These are phyloP conservation scores for Aurelia sp. DNA, from an alignment of 30 jellyfish, hydroid and myxozoan species.

Conservation along the genomic window DNA sequence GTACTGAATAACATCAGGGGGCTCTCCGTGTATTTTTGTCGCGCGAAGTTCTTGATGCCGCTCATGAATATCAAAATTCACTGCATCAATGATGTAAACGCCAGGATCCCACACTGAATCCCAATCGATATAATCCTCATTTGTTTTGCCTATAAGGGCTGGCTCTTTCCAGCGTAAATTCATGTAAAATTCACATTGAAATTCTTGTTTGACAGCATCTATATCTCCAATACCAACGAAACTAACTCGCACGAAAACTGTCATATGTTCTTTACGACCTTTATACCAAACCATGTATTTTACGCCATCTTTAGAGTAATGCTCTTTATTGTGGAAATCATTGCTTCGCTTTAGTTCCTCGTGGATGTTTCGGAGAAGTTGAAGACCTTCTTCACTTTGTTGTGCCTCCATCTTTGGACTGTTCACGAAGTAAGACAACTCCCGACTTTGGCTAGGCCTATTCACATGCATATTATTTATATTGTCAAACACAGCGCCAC, in stretches of 20 bases:
- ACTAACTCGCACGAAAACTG: constrained; percentile 10
- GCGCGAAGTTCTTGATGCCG: not conserved
- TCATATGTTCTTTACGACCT: not conserved
- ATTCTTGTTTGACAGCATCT: constrained; percentile 14
- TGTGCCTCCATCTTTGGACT: too few species aligned
- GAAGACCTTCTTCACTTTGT: too few species aligned
- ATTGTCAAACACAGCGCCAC: too few species aligned
- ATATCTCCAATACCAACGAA: constrained; percentile 6
- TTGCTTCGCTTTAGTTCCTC: too few species aligned
- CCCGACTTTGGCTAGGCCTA: too few species aligned
- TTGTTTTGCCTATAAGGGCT: not conserved
- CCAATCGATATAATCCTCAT: constrained; percentile 8
- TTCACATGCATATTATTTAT: too few species aligned
- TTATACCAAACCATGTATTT: constrained; percentile 7
- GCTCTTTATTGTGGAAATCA: not conserved
- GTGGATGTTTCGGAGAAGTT: too few species aligned
- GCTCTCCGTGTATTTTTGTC: too few species aligned
- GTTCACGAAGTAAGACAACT: too few species aligned
- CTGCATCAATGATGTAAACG: not conserved
- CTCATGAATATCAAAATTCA: not conserved
- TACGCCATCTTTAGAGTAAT: not conserved
- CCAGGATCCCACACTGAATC: constrained; percentile 27
- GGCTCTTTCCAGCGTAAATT: constrained; percentile 26
- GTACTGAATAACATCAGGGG: constrained; percentile 46
- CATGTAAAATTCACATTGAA: constrained; percentile 10